Conservation (phyloP, 1,140 invertebrate species). For the Lithobius niger region DNA sequence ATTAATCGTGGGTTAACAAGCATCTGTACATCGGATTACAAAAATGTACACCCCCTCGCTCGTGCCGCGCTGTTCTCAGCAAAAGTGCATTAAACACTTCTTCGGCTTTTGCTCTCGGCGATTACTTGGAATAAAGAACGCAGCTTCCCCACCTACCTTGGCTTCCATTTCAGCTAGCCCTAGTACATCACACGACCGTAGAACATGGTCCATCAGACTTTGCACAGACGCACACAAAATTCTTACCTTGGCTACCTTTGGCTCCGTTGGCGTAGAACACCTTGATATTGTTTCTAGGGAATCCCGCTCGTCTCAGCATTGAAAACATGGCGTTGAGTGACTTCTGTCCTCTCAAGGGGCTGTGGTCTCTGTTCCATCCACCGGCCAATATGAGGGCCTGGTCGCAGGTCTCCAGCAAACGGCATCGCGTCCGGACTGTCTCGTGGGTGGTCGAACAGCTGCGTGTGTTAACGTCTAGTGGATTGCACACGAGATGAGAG, state of each 20-base stretch:
- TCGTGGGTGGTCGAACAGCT: constrained; percentile 35
- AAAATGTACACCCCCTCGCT: too few species aligned
- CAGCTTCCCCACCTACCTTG: constrained; percentile 10
- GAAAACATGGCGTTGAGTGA: constrained; percentile 32
- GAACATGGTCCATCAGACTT: too few species aligned
- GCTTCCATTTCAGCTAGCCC: too few species aligned
- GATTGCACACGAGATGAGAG: constrained; percentile 33
- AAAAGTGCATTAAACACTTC: neutral
- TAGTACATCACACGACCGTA: too few species aligned
- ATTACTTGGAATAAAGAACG: neutral
- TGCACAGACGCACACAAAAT: too few species aligned
- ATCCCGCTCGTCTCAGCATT: constrained; percentile 37
- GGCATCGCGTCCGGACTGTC: constrained; percentile 33
- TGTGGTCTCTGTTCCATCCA: constrained; percentile 39
- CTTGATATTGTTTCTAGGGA: constrained; percentile 37
- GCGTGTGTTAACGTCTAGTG: constrained; percentile 35
- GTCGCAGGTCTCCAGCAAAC: constrained; percentile 40
- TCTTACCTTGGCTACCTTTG: neutral
- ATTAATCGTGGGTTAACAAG: too few species aligned
- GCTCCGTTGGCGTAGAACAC: constrained; percentile 41
- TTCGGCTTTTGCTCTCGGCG: neutral
- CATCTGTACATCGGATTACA: too few species aligned
- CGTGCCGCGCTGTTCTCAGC: too few species aligned
- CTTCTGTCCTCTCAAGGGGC: constrained; percentile 22
- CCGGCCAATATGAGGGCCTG: constrained; percentile 40